Evolutionary conservation across 2,113 vertebrate genomes (phyloP).

Genomic region (Phoenicopterus ruber): DNA sequence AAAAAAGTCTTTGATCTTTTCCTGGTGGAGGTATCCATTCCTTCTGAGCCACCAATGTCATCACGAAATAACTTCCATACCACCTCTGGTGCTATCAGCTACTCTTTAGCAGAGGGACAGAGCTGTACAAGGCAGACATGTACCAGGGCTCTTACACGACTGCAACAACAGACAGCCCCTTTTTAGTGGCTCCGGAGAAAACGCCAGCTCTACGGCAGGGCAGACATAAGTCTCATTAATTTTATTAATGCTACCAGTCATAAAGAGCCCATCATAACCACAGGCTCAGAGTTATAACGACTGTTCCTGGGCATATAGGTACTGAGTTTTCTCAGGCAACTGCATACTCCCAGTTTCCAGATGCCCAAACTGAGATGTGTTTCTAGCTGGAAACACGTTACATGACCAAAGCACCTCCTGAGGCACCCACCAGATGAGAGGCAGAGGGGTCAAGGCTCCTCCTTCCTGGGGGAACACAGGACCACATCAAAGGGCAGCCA

Average conservation of each 20-base stretch:
- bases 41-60: neutral
- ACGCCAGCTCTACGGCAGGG: neutral
- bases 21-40: neutral
- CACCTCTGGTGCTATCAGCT: neutral
- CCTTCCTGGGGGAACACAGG: neutral
- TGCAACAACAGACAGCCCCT: neutral
- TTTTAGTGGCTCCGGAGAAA: neutral
- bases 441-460: neutral
- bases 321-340: neutral
- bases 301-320: fast-evolving
- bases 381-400: neutral
- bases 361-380: neutral
- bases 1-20: neutral
- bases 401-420: neutral
- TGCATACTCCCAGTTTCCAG: neutral
- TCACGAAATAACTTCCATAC: neutral
- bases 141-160: neutral
- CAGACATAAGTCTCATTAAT: neutral
- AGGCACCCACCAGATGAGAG: neutral
- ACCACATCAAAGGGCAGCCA: neutral
- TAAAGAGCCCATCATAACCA: neutral
- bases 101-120: neutral
- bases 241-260: neutral
- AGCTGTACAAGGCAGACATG: neutral
- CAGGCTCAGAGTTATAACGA: fast-evolving